Conservation (phyloP, 2,797 vertebrate species). For the Amblyraja radiata region DNA sequence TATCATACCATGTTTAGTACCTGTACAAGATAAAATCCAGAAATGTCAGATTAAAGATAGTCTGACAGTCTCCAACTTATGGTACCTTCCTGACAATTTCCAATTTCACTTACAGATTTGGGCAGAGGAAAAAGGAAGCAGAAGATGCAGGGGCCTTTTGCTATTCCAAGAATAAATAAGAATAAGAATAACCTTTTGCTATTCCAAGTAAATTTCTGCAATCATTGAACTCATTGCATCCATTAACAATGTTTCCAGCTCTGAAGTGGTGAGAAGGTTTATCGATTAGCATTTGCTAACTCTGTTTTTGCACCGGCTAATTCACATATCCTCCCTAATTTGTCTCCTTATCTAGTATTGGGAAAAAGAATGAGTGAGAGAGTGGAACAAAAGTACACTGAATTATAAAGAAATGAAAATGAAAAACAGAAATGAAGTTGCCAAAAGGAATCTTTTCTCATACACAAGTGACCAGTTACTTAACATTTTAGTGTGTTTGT, state of each 20-base stretch:
- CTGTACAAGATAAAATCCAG: no score
- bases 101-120: no score
- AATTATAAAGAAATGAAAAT: neutral
- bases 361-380: neutral
- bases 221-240: neutral
- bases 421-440: neutral
- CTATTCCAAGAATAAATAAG: no score
- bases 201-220: neutral
- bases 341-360: neutral
- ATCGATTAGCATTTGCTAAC: neutral
- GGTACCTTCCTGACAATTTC: no score
- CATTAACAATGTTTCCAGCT: neutral
- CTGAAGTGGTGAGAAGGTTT: neutral
- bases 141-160: no score
- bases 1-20: no score
- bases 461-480: neutral
- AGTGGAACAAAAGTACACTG: neutral
- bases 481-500: neutral
- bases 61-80: no score
- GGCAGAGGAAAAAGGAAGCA: no score
- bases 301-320: neutral
- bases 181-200: no score
- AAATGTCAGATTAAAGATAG: no score
- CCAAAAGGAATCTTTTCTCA: neutral
- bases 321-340: neutral